Percentiles rank a stretch among this genome's conserved stretches.
These are phyloP conservation scores for Holothuria scabra DNA, from an alignment of 53 echinoderm and acorn worm genomes.

Conservation along the genomic window DNA sequence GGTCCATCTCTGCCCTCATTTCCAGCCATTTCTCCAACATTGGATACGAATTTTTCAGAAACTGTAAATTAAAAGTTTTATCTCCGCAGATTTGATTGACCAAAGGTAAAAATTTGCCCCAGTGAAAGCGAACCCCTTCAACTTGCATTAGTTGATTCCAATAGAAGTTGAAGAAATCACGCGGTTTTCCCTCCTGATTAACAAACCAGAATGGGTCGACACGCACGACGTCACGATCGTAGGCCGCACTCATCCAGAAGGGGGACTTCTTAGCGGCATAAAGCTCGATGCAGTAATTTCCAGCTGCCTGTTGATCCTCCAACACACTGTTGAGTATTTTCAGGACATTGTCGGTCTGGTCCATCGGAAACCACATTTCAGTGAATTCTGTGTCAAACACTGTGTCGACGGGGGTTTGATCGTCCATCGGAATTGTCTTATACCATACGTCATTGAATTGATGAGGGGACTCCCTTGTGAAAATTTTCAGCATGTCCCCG, in stretches of 20 bases:
- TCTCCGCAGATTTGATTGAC: neutral
- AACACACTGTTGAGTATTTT: constrained; percentile 17
- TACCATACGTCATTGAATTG: constrained; percentile 40
- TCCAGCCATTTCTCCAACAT: constrained; percentile 28
- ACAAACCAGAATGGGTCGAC: constrained; percentile 43
- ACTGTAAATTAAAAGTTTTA: neutral
- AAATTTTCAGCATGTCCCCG: constrained; percentile 9
- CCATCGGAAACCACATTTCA: constrained; percentile 49
- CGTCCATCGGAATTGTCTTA: constrained; percentile 26
- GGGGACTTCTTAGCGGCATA: constrained; percentile 35
- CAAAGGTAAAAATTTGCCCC: constrained; percentile 29
- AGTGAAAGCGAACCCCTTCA: constrained; percentile 12
- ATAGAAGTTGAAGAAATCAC: constrained; percentile 3
- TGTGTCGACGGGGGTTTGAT: constrained; percentile 6
- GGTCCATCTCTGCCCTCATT: constrained; percentile 20
- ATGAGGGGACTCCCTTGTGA: constrained; percentile 1
- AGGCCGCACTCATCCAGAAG: constrained; percentile 43
- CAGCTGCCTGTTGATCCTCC: constrained; percentile 35
- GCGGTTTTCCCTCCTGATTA: neutral
- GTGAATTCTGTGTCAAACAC: constrained; percentile 39
- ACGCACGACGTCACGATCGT: constrained; percentile 29
- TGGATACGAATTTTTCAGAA: constrained; percentile 23
- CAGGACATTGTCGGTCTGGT: constrained; percentile 28
- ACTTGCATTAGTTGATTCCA: constrained; percentile 23
- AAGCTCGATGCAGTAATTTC: constrained; percentile 16